phyloP scores from a whole-genome alignment of 2,797 vertebrate species.

The Poeciliopsis gracilis region DNA sequence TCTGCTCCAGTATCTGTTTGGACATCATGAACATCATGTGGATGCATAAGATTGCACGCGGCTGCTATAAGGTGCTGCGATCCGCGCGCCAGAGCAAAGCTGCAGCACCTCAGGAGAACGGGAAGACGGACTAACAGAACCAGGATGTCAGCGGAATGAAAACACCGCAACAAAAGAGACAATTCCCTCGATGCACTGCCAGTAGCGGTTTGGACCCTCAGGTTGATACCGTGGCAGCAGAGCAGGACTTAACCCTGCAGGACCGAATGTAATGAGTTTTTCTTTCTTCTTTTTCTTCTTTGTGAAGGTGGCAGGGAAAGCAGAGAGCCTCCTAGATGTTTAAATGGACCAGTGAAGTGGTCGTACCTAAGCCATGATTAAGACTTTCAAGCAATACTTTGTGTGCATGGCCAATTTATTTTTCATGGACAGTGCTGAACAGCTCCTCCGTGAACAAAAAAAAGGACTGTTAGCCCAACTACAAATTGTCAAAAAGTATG shows the following conservation, averaged over 20 bases:
- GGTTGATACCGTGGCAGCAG: constrained; percentile 19
- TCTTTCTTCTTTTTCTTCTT: neutral
- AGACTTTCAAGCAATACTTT: constrained; percentile 76
- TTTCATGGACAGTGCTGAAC: constrained; percentile 43
- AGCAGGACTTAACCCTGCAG: constrained; percentile 32
- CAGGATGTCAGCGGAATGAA: constrained; percentile 14
- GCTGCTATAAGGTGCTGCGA: constrained; percentile 91
- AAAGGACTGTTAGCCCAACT: constrained; percentile 44
- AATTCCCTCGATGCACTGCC: constrained; percentile 16
- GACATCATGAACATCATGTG: constrained; percentile 98
- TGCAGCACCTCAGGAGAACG: constrained; percentile 84
- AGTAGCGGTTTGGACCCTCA: constrained; percentile 37
- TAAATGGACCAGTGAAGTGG: constrained; percentile 51
- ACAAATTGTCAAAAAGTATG: constrained; percentile 69
- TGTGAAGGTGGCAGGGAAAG: neutral
- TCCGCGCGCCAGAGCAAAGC: constrained; percentile 80
- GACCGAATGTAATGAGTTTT: constrained; percentile 44
- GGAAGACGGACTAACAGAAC: constrained; percentile 85
- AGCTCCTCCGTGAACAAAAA: constrained; percentile 43
- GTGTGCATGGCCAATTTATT: constrained; percentile 63
- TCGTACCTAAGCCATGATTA: constrained; percentile 61
- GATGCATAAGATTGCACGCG: constrained; percentile 97
- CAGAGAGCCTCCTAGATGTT: constrained; percentile 36
- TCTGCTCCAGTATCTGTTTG: constrained; percentile 88
- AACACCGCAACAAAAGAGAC: constrained; percentile 21